These are phyloP conservation scores for Sander vitreus DNA, from an alignment of 2,113 vertebrate species.

Conservation along the genomic window DNA sequence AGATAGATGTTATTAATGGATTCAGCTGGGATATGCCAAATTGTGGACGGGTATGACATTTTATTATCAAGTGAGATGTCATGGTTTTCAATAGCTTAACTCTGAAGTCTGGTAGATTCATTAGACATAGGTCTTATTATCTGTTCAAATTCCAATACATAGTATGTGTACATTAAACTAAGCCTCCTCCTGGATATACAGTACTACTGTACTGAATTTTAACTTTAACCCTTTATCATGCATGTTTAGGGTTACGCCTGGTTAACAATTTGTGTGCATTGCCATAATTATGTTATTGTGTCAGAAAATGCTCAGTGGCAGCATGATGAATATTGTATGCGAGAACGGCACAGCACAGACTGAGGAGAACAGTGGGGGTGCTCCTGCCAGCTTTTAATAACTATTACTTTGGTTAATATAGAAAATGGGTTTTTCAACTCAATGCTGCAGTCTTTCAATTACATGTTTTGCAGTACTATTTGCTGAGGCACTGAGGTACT, in stretches of 20 bases:
- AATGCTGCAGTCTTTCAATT: not conserved
- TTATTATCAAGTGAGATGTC: too few species aligned
- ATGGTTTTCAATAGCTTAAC: too few species aligned
- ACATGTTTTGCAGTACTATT: not conserved
- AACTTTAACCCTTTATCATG: not conserved
- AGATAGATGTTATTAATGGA: too few species aligned
- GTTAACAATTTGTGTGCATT: not conserved
- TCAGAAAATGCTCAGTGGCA: conserved; percentile 12
- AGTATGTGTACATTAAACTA: too few species aligned
- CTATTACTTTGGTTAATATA: not conserved
- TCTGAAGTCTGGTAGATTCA: too few species aligned
- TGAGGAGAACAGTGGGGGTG: not conserved
- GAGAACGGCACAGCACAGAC: not conserved
- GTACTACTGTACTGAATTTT: too few species aligned
- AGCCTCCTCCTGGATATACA: too few species aligned
- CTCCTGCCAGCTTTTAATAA: not conserved
- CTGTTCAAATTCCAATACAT: too few species aligned
- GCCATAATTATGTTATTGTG: conserved; percentile 9
- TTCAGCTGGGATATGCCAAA: too few species aligned
- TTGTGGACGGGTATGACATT: not conserved
- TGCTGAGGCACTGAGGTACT: not conserved
- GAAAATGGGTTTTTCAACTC: not conserved
- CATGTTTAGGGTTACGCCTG: not conserved
- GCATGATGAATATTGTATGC: conserved; percentile 29
- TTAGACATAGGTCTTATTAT: too few species aligned